Base-by-base conservation (phyloP, 2,113 vertebrate species). In the Phrynocephalus versicolor region DNA sequence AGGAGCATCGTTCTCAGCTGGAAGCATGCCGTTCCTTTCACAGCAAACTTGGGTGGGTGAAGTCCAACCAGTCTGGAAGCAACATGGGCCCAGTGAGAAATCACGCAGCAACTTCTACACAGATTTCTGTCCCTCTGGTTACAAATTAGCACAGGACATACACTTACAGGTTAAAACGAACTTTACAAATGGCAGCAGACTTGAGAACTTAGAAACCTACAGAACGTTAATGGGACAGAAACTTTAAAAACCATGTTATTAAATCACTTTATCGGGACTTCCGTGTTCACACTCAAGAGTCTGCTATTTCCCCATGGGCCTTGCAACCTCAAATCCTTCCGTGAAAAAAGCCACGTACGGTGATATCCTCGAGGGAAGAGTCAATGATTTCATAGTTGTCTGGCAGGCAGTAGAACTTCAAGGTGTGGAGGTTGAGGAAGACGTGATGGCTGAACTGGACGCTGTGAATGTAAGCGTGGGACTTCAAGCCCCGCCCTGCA, bases 381-480 rank as follows among this genome's bases (percentile, higher is more conserved):
- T 99, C 98, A 0, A 99, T 98, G 95, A 99, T 99, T 94, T 99
- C 98, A 3, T 99, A 99, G 94, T 99, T 99, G 95, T 99, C 98
- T 0, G 98, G 98, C 81, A 99, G 95, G 89, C 98, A 99, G 94
- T 99, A 99, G 91, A 99, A 99, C 95, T 98, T 99, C 86, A 99
- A 97, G 0, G 98, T 99, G 93, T 99, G 98, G 71, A 99, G 96
- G 89, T 99, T 99, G 82, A 99, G 97, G 94, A 99, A 99, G 60
- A 99, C 98, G 0, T 99, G 98, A 84, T 99, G 98, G 88, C 97
- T 97, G 60, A 99, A 97, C 95, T 99, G 98, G 51, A 99, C 98
- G 2, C 98, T 99, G 94, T 99, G 98, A 77, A 98, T 99, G 91
- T 99, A 99, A 5, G 98, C 98, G 0, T 99, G 98, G 10, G 98